A percentile compares a stretch with the other conserved stretches of the same genome.
Conservation (phyloP, 2,797 vertebrate species). For the Galaxias olidus region DNA sequence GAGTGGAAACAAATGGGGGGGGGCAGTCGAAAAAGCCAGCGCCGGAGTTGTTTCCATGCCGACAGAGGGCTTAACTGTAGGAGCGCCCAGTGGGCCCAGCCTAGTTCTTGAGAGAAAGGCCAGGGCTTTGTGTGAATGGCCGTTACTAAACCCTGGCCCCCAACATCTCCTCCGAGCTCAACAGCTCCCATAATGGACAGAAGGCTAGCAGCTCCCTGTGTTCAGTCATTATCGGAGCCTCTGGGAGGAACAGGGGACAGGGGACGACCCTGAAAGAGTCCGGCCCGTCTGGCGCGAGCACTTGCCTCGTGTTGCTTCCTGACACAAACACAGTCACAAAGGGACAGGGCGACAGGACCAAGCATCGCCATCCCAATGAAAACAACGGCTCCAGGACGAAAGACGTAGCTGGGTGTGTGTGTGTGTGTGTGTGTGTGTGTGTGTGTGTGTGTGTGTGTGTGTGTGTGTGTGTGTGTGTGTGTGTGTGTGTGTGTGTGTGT, state of each 20-base stretch:
- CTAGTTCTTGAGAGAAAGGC: constrained; percentile 13
- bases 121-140: constrained; percentile 11
- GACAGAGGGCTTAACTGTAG: constrained; percentile 1
- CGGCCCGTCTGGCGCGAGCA: neutral
- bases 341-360: neutral
- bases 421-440: constrained; percentile 1
- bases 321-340: neutral
- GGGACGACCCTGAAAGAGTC: neutral
- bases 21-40: neutral
- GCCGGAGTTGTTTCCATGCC: constrained; percentile 5
- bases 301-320: neutral
- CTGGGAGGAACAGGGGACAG: neutral
- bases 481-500: neutral
- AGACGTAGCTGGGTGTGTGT: neutral
- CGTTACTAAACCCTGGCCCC: constrained; percentile 6
- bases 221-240: neutral
- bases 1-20: neutral
- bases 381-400: neutral
- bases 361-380: neutral
- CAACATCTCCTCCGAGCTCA: neutral
- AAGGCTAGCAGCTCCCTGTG: neutral
- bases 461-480: constrained; percentile 1
- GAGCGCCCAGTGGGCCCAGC: neutral
- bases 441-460: neutral
- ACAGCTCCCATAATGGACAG: neutral